Evolutionary conservation across 2,797 vertebrate genomes (phyloP).

Genomic region (Cygnus olor): DNA sequence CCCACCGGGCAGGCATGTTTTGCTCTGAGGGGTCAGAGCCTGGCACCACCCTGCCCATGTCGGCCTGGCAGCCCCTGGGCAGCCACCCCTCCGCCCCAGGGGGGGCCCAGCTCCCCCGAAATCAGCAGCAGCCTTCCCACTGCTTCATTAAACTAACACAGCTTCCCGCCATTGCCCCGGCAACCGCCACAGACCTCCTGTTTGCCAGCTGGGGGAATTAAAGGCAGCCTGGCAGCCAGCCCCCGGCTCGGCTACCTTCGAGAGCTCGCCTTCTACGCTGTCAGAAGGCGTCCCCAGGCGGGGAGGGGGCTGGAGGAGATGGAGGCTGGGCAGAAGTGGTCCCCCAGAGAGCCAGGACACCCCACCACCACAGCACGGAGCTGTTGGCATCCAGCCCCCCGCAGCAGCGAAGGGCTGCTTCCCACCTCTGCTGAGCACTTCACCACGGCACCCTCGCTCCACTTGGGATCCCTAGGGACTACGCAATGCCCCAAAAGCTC

Average conservation of each 20-base stretch:
- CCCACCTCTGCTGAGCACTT: background rate
- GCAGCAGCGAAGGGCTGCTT: too few relatives aligned
- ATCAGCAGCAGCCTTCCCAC: conserved; percentile 61
- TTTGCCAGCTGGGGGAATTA: conserved; percentile 71
- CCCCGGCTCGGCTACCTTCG: background rate
- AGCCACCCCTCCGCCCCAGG: background rate
- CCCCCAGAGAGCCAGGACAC: background rate
- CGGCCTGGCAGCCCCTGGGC: background rate
- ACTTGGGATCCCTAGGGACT: background rate
- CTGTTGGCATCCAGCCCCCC: background rate
- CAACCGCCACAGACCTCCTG: conserved; percentile 66
- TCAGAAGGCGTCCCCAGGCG: conserved; percentile 7
- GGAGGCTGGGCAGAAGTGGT: background rate
- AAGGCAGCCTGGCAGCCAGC: conserved; percentile 64
- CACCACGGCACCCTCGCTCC: background rate
- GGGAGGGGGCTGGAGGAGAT: background rate
- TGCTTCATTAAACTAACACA: conserved; percentile 69
- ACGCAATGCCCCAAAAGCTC: background rate
- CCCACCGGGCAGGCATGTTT: background rate
- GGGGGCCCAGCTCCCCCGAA: background rate
- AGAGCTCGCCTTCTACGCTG: conserved; percentile 9
- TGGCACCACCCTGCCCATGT: background rate
- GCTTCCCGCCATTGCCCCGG: conserved; percentile 65
- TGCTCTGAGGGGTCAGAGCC: background rate
- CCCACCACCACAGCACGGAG: background rate